Evolutionary conservation across 2,888 invertebrate genomes (phyloP).

Genomic region (Lampropteryx suffumata): DNA sequence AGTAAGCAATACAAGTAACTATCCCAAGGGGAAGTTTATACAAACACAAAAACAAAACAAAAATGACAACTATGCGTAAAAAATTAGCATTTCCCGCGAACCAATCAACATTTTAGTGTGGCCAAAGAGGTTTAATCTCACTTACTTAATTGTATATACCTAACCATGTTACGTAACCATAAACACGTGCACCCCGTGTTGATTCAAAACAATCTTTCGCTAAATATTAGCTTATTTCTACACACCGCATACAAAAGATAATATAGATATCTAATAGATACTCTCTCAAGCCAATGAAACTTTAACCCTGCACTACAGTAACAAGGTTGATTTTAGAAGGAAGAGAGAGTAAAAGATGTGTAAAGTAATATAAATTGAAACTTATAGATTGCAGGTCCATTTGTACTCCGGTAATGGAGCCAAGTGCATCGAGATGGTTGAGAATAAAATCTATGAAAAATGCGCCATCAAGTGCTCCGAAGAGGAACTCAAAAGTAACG

Average conservation of each 20-base stretch:
- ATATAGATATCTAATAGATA: slow-evolving; percentile 16
- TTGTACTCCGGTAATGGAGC: slow-evolving; percentile 31
- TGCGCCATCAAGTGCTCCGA: slow-evolving; percentile 30
- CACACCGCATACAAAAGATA: background rate
- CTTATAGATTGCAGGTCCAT: slow-evolving; percentile 11
- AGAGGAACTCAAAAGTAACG: slow-evolving; percentile 36
- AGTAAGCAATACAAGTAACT: too few relatives aligned
- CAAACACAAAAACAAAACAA: too few relatives aligned
- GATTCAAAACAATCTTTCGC: background rate
- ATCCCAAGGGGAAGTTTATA: too few relatives aligned
- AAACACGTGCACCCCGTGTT: background rate
- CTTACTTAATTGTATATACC: too few relatives aligned
- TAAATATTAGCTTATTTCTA: slow-evolving; percentile 13
- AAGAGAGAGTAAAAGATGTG: background rate
- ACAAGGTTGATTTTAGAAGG: background rate
- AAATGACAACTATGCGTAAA: too few relatives aligned
- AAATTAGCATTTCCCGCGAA: too few relatives aligned
- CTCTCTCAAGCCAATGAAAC: background rate
- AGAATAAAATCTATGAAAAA: slow-evolving; percentile 32
- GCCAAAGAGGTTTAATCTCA: too few relatives aligned
- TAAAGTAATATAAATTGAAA: slow-evolving; percentile 25
- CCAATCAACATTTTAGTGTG: too few relatives aligned
- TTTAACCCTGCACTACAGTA: background rate
- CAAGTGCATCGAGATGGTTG: slow-evolving; percentile 32
- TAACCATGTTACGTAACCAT: background rate